phyloP scores from a whole-genome alignment of 23 tunicate species.

The Ascidia mentula region DNA sequence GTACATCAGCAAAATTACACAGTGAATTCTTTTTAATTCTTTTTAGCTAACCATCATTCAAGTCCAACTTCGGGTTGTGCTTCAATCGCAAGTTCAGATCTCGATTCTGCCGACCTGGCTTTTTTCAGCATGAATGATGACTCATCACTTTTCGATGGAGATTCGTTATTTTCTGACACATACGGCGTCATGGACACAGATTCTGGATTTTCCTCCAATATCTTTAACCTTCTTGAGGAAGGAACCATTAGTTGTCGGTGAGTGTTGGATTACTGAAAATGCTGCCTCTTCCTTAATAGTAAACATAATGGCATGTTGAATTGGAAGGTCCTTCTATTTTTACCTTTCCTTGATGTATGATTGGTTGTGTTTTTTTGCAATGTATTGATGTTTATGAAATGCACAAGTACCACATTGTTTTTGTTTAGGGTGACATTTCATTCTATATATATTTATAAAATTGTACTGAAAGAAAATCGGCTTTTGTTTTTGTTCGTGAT shows the following conservation, averaged over 20 bases:
- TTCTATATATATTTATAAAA: too few relatives aligned
- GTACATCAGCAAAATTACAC: too few relatives aligned
- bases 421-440: too few relatives aligned
- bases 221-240: slow-evolving; percentile 77
- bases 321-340: neutral
- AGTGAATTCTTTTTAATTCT: too few relatives aligned
- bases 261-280: too few relatives aligned
- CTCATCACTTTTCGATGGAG: slow-evolving; percentile 80
- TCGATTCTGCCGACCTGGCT: slow-evolving; percentile 84
- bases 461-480: too few relatives aligned
- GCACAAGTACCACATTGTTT: too few relatives aligned
- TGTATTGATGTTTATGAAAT: too few relatives aligned
- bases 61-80: slow-evolving; percentile 94
- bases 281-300: too few relatives aligned
- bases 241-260: slow-evolving; percentile 91
- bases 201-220: slow-evolving; percentile 77
- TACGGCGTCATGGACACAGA: slow-evolving; percentile 62
- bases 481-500: too few relatives aligned
- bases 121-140: slow-evolving; percentile 87
- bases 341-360: neutral
- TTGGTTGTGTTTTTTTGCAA: neutral
- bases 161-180: slow-evolving; percentile 82
- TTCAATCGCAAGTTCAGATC: slow-evolving; percentile 81
- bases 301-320: too few relatives aligned
- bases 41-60: slow-evolving; percentile 69